Base-by-base conservation (phyloP, 2,797 vertebrate species). In the Sphenodon punctatus region DNA sequence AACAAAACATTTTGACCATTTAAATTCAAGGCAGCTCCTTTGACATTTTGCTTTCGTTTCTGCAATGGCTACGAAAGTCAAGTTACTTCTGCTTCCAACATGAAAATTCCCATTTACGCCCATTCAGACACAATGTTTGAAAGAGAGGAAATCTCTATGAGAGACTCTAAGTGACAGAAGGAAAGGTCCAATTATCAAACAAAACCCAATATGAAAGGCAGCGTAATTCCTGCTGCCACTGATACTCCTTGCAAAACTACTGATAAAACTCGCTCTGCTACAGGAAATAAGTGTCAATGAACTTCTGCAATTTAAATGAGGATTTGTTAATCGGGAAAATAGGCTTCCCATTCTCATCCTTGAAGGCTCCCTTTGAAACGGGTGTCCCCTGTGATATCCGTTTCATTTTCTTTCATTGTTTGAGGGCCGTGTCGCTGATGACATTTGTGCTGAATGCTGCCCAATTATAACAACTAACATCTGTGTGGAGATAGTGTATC, bases 301-400 rank as follows among this genome's bases (percentile, higher is more conserved):
- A 81, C 84, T 92, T 91, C 91, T 93, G 85, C 93, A 85, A 93
- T 93, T 93, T 90, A 93, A 95, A 92, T 93, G 87, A 92, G 91
- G 82, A 61, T 75, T 89, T 85, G 70, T 88, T n/a, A 88, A 90
- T 80, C 79, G 76, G 84, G 89, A 88, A 90, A 93, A 87, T 81
- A 86, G 64, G 65, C 85, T 91, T 86, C 75, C 80, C 10, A n/a
- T 86, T 90, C 81, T 45, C 77, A 74, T 78, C 81, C 90, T 90
- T 84, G 87, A 93, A 93, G 76, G 73, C 82, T 81, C 86, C 41
- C 87, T 91, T 94, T 94, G 93, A 93, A 94, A 93, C 27, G 74
- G 82, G 86, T 88, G 88, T 90, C 90, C 91, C 89, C 78, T 88
- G 82, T 88, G 90, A 94, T 83, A 71, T 38, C 68, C 75, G 25